Base-by-base conservation (phyloP, 1,140 invertebrate species). In the Diploscapter pachys region DNA sequence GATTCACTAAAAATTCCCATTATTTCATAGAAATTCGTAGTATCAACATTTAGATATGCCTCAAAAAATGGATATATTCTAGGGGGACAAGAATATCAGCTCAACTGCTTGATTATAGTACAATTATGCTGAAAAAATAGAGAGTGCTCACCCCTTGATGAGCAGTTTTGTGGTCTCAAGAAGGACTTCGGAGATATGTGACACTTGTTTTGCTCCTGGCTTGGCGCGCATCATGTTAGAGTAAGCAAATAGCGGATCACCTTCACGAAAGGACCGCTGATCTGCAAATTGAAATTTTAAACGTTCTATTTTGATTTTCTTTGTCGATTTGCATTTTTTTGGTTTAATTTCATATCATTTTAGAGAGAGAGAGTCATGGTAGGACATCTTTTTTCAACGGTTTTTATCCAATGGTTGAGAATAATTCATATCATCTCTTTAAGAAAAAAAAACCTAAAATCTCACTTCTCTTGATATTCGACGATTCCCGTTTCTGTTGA, bases 221-320 rank as follows among this genome's bases (percentile, higher is more conserved):
- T 84, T 85, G 51, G 83, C 72, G 67, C 83, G 75, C 83, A 85
- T 85, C 84, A 85, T 84, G 72, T 84, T 78, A 6, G 73, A 72
- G 72, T 85, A 83, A 6, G 84, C 72, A 52, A 83, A 83, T 3
- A 86, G 70, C 13, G 84, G 81, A 76, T 85, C 83, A 13, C 79
- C 77, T 4, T 71, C 62, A 55, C 76, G 48, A 62, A 83, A 81
- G 56, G 13, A 71, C 49, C 72, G 70, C 73, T 85, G 72, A 67
- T 79, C 61, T 63, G 50, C 51, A 76, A 75, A 5, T 9, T 71
- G 31, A 2, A n/a, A 9, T n/a, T 31, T 31, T 31, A 31, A 31
- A 31, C 0, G 31, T 31, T 31, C 31, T 31, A 31, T 31, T 31
- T 31, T 31, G 31, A 73, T 71, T 72, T 51, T 69, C 70, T 5